Evolutionary conservation across 2,113 vertebrate genomes (phyloP), one percentile per base, ranked within the genome.

Genomic region (Anoplopoma fimbria): DNA sequence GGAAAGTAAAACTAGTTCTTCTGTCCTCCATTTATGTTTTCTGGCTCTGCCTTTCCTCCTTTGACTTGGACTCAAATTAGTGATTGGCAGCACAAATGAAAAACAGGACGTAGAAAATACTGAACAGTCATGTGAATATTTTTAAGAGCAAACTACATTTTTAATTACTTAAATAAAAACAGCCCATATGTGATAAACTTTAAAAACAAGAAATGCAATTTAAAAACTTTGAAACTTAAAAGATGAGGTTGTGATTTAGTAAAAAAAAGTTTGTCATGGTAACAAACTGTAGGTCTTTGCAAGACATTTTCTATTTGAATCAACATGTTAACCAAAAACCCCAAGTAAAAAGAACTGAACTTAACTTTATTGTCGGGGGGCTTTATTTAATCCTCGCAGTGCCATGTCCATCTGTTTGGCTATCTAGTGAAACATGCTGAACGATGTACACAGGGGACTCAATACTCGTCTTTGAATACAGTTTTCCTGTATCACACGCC

Each of bases 401-500:
- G 25, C 57, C 45, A 23, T n/a, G 14, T 81, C 69, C 67, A 64
- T 82, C 77, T 81, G 74, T 72, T 64, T 47, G 75, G 58, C 36
- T 65, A 4, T 69, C 36, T 67, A 42, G 2, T 49, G 61, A 65
- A 64, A 58, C 75, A 19, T 6, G 71, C 64, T 9, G 19, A 47
- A 63, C 6, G 13, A 40, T 21, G 40, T 13, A 34, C 6, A 19
- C 72, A 4, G 53, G 58, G 47, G 75, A 58, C 61, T 60, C 57
- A 0, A 0, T 12, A 12, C 62, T 61, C 33, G 2, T 73, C 68
- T 69, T 45, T 81, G 63, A 74, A 57, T 65, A 10, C 36, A 17
- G 23, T 62, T 75, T 68, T 67, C 62, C 40, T 75, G 64, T 12
- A 75, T 77, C 63, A 36, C 74, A 38, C n/a, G 47, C 61, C 51